These are phyloP conservation scores for Sinhomidia bicolor DNA, from an alignment of 2,888 invertebrate species.

Conservation along the genomic window DNA sequence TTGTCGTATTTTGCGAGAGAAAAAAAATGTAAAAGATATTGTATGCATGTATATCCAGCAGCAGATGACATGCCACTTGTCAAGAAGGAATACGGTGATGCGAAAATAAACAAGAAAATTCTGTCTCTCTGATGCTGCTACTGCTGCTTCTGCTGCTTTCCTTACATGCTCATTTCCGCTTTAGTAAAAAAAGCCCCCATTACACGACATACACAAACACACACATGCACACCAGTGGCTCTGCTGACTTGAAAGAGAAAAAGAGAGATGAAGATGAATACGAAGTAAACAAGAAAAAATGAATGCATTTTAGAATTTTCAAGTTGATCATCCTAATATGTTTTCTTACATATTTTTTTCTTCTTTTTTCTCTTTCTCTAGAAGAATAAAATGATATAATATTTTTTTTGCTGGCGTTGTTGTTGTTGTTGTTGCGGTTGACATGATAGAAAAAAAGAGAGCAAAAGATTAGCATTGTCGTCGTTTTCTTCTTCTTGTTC, in stretches of 20 bases:
- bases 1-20: not conserved
- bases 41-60: not conserved
- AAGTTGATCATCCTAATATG: conserved; percentile 3
- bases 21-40: too few relatives aligned
- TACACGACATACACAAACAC: not conserved
- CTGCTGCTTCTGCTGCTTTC: too few relatives aligned
- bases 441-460: conserved; percentile 42
- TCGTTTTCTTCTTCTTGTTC: not conserved
- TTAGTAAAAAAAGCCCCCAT: not conserved
- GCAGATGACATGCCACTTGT: conserved; percentile 53
- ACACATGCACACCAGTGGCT: not conserved
- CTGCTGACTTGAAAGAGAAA: not conserved
- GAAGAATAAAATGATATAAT: not conserved
- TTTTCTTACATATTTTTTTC: not conserved
- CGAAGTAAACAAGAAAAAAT: conserved; percentile 16
- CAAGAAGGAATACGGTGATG: conserved; percentile 39
- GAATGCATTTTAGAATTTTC: conserved; percentile 1
- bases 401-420: not conserved
- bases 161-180: conserved; percentile 58
- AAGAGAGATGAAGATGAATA: not conserved
- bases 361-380: not conserved
- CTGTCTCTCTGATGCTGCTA: conserved; percentile 33
- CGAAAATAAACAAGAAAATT: conserved; percentile 36
- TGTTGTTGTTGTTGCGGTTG: conserved; percentile 37
- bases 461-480: conserved; percentile 42